Conservation (phyloP, 2,888 invertebrate genomes). For the Andrena minutula region DNA sequence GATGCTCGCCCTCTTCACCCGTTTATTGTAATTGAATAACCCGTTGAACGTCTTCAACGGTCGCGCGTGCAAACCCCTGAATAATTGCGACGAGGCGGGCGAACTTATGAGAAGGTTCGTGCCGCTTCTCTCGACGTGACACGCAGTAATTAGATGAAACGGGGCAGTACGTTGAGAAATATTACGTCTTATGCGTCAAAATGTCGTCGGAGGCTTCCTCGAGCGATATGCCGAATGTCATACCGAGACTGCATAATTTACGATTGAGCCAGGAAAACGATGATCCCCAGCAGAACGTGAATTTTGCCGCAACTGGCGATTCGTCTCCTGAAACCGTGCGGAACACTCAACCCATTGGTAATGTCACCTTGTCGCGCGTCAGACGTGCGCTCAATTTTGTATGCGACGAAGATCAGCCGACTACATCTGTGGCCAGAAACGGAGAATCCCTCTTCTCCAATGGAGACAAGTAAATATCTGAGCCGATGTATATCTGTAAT, state of each 20-base stretch:
- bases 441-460: slow-evolving; percentile 74
- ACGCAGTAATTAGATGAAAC: slow-evolving; percentile 69
- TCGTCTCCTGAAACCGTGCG: slow-evolving; percentile 73
- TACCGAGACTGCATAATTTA: slow-evolving; percentile 74
- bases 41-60: neutral
- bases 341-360: slow-evolving; percentile 76
- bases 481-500: neutral
- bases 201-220: slow-evolving; percentile 78
- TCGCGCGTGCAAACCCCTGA: neutral
- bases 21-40: slow-evolving; percentile 13
- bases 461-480: slow-evolving; percentile 73
- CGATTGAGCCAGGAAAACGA: slow-evolving; percentile 72
- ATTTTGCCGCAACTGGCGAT: slow-evolving; percentile 43
- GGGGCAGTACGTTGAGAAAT: slow-evolving; percentile 68
- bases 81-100: slow-evolving; percentile 4
- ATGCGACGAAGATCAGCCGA: slow-evolving; percentile 77
- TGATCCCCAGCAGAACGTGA: slow-evolving; percentile 59
- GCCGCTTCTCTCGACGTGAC: slow-evolving; percentile 39
- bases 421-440: slow-evolving; percentile 69
- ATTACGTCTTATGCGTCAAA: slow-evolving; percentile 67
- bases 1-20: slow-evolving; percentile 10
- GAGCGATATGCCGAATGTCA: slow-evolving; percentile 73
- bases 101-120: slow-evolving; percentile 26
- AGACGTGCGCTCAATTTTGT: slow-evolving; percentile 77
- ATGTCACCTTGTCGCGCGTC: slow-evolving; percentile 75